Conservation (phyloP, 2,113 vertebrate species). For the Ivindomyrus marchei region DNA sequence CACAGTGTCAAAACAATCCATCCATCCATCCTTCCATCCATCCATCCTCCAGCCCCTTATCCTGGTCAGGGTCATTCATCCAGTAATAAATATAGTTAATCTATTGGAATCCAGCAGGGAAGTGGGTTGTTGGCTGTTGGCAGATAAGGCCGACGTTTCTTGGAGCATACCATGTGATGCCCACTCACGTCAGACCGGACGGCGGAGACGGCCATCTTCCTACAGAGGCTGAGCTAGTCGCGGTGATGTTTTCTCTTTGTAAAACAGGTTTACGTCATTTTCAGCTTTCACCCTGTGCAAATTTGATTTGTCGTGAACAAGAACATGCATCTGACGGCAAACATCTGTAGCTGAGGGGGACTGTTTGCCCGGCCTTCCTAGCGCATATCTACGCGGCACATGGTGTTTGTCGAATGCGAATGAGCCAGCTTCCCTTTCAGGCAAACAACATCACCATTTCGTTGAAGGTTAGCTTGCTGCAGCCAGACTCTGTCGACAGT, state of each 20-base stretch:
- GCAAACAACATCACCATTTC: background rate
- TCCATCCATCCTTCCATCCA: background rate
- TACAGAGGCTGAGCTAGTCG: background rate
- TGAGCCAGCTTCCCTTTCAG: background rate
- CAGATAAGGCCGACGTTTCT: background rate
- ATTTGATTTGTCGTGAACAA: background rate
- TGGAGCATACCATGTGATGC: background rate
- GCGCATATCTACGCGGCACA: background rate
- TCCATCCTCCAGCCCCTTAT: background rate
- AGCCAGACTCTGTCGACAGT: background rate
- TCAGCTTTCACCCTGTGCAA: background rate
- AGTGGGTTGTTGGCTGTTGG: background rate
- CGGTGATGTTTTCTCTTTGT: background rate
- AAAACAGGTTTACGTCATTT: background rate
- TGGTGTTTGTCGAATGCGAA: background rate
- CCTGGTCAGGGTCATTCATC: background rate
- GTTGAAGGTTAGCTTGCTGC: background rate
- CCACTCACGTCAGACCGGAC: background rate
- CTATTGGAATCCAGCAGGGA: background rate
- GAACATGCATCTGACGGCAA: background rate
- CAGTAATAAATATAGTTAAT: background rate
- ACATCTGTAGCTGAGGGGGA: background rate
- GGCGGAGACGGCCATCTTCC: background rate
- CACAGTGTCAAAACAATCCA: background rate
- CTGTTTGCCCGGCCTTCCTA: background rate